Evolutionary conservation across 2,113 vertebrate genomes (phyloP), one percentile per base, ranked within the genome.

Genomic region (Mesocricetus auratus): DNA sequence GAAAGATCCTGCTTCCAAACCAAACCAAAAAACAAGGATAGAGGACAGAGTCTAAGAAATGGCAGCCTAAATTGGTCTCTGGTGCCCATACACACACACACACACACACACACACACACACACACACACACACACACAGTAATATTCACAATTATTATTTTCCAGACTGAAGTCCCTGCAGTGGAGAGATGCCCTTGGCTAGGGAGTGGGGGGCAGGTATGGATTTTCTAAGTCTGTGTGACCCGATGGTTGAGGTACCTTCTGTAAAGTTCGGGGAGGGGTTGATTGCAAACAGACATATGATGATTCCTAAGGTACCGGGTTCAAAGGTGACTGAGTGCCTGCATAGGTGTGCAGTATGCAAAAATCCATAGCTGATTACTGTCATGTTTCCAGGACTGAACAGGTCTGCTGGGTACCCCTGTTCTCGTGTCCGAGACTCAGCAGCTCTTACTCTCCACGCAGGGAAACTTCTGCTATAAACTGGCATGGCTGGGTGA

Each of bases 131-230:
- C 16, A 66, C 17, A 33, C 11, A 22, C 36, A 86, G 33, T 33
- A 68, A 50, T 64, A 47, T 33, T 50, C 4, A 66, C 26, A 11
- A 21, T 22, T 22, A 36, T 68, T 36, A 50, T 68, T 45, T 33
- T 17, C 8, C 66, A 42, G 53, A n/a, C 10, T 42, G 68, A 47
- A 66, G 50, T 77, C 3, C 3, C 33, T 36, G 50, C 1, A 0
- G 58, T 33, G 21, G 16, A 0, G 17, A 53, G 77, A 73, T 12
- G 60, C 6, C 16, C n/a, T 36, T 9, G 1, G 3, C 0, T 1
- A 50, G 73, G n/a, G 10, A 33, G 31, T 0, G 1, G 50, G 39
- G 36, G 7, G 56, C 2, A 3, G 78, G 12, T 22, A 1, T 7
- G 26, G 13, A 53, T 62, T 26, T 45, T 15, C 68, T 9, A 29